Conservation (phyloP, 2,797 vertebrate species). For the Caiman crocodilus region DNA sequence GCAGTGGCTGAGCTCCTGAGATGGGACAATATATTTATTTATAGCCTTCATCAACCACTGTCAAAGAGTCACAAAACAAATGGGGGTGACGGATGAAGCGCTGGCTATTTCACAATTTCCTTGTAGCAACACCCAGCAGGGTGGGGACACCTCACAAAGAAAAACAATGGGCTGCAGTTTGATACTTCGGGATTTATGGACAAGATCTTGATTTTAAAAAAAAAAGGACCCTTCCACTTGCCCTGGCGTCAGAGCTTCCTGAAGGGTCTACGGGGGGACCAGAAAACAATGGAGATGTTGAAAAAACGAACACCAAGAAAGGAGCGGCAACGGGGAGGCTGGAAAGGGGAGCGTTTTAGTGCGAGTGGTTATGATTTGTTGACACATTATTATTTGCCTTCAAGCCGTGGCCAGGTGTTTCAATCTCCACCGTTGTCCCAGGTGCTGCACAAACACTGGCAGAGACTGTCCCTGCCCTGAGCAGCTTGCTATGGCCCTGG, state of each 20-base stretch:
- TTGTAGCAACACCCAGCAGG: slow-evolving; percentile 2
- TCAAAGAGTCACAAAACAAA: slow-evolving; percentile 63
- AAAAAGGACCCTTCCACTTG: background rate
- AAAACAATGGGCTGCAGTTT: background rate
- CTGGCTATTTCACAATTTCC: slow-evolving; percentile 49
- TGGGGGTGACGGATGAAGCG: slow-evolving; percentile 68
- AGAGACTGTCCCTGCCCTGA: background rate
- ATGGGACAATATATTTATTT: slow-evolving; percentile 67
- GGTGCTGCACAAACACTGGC: background rate
- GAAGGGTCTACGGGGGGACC: background rate
- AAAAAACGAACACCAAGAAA: background rate
- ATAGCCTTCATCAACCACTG: slow-evolving; percentile 58
- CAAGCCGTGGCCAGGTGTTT: background rate
- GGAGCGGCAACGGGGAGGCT: background rate
- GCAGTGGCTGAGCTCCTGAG: slow-evolving; percentile 47
- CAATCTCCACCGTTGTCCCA: background rate
- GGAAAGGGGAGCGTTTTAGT: background rate
- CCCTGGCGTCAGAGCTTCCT: background rate
- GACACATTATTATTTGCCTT: background rate
- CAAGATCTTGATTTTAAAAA: background rate
- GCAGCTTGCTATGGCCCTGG: background rate
- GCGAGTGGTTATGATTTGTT: background rate
- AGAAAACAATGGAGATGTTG: background rate
- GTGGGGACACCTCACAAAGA: slow-evolving; percentile 24
- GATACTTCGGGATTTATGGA: background rate